phyloP scores from a whole-genome alignment of 2,113 vertebrate species.

The Myrmecophaga tridactyla region DNA sequence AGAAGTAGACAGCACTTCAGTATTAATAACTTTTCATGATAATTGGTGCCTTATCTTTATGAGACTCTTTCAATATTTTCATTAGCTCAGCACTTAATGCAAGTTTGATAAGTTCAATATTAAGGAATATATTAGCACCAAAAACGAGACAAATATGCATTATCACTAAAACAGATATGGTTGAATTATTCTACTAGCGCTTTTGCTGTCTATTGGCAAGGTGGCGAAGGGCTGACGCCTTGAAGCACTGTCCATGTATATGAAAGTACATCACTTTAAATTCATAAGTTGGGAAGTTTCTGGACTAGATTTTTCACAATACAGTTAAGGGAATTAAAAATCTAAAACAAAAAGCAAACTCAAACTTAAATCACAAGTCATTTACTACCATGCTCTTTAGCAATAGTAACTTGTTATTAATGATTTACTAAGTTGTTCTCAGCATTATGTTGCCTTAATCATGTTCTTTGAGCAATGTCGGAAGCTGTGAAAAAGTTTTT shows the following conservation, averaged over 20 bases:
- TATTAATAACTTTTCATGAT: neutral
- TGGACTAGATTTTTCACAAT: neutral
- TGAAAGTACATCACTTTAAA: neutral
- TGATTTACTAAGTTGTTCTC: neutral
- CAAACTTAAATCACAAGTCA: neutral
- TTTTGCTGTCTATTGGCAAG: neutral
- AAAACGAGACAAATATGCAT: neutral
- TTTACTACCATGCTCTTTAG: neutral
- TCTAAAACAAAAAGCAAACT: constrained; percentile 23
- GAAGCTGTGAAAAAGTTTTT: neutral
- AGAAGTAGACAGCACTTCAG: neutral
- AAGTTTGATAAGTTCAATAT: neutral
- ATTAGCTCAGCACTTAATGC: neutral
- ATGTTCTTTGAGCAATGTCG: neutral
- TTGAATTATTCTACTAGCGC: neutral
- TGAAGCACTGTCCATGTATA: neutral
- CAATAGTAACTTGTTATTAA: neutral
- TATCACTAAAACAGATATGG: neutral
- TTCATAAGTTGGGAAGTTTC: neutral
- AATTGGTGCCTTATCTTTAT: neutral
- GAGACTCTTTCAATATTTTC: neutral
- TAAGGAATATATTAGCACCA: neutral
- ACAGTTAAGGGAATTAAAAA: neutral
- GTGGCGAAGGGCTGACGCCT: neutral
- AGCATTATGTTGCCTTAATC: neutral